Evolutionary conservation across 2,888 invertebrate species (phyloP).

Genomic region (Synergus japonicus): DNA sequence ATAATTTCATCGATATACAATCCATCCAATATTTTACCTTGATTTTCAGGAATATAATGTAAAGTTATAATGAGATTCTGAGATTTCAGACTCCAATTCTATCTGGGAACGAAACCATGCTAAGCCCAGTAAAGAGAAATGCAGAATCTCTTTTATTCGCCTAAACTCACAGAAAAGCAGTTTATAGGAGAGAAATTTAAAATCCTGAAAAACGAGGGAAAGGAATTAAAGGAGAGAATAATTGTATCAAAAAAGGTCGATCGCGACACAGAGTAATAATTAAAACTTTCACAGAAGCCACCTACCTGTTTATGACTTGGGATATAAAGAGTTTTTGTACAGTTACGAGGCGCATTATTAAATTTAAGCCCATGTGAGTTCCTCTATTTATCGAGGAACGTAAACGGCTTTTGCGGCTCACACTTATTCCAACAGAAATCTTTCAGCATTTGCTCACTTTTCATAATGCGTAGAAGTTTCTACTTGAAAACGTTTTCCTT

Average conservation of each 20-base stretch:
- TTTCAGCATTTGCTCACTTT: constrained; percentile 7
- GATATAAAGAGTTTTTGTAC: constrained; percentile 62
- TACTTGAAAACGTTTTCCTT: neutral
- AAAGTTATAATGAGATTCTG: too few relatives aligned
- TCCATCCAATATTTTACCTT: neutral
- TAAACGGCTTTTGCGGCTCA: constrained; percentile 10
- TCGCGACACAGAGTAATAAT: constrained; percentile 52
- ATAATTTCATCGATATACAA: neutral
- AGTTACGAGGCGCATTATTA: constrained; percentile 57
- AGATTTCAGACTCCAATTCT: neutral
- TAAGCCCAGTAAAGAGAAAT: neutral
- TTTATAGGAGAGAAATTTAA: neutral
- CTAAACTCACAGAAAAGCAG: neutral
- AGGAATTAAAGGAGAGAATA: constrained; percentile 1
- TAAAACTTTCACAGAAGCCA: constrained; percentile 58
- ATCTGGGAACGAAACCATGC: neutral
- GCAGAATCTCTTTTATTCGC: neutral
- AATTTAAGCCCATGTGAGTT: constrained; percentile 54
- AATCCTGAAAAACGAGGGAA: neutral
- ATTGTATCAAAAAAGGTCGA: constrained; percentile 1
- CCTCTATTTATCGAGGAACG: constrained; percentile 7
- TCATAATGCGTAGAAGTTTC: neutral
- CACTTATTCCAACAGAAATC: constrained; percentile 10
- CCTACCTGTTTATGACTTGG: constrained; percentile 52
- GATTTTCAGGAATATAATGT: too few relatives aligned